Evolutionary conservation across 2,797 vertebrate genomes (phyloP).

Genomic region (Channa striata): DNA sequence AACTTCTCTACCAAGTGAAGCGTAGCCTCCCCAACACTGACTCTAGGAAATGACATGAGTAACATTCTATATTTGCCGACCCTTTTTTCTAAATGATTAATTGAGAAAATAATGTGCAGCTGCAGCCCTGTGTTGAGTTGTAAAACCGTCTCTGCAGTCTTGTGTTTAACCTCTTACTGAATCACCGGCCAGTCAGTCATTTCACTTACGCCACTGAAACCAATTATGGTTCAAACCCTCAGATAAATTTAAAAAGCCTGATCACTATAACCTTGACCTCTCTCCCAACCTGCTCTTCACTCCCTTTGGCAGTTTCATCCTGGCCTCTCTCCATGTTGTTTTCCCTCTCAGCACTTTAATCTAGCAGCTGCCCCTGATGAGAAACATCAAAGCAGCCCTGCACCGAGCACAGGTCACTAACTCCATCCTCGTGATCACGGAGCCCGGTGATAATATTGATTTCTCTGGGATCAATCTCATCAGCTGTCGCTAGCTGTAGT

Average conservation of each 20-base stretch:
- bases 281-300: conserved; percentile 39
- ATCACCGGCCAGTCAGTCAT: not conserved
- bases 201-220: not conserved
- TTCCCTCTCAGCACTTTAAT: conserved; percentile 70
- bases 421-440: conserved; percentile 65
- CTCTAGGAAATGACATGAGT: too few relatives aligned
- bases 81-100: not conserved
- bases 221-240: not conserved
- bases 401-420: conserved; percentile 67
- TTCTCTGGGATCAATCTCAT: conserved; percentile 65
- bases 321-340: conserved; percentile 47
- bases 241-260: not conserved
- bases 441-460: conserved; percentile 71
- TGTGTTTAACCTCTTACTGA: not conserved
- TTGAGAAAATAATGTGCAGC: not conserved
- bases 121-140: not conserved
- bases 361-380: conserved; percentile 71
- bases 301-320: conserved; percentile 35
- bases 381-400: conserved; percentile 71
- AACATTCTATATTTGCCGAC: not conserved
- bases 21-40: too few relatives aligned
- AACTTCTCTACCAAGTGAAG: too few relatives aligned
- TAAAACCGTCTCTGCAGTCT: not conserved
- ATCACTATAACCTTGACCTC: conserved; percentile 63
- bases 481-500: conserved; percentile 45